Percentiles rank a stretch among this genome's conserved stretches.
These are phyloP conservation scores for Notodonta ziczac DNA, from an alignment of 2,888 invertebrate genomes.

Conservation along the genomic window DNA sequence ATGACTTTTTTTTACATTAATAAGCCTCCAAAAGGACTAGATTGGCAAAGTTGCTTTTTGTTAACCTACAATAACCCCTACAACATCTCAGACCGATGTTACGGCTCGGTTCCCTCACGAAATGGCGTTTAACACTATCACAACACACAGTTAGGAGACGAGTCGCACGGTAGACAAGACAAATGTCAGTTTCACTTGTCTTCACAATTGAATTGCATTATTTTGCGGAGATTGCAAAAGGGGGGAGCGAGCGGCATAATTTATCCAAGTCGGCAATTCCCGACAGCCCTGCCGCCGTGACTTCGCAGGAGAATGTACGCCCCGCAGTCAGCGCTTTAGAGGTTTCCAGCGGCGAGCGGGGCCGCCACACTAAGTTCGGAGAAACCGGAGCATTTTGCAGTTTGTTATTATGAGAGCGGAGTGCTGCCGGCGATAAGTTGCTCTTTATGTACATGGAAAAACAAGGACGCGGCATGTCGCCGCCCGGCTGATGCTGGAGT, in stretches of 20 bases:
- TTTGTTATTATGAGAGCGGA: conserved; percentile 76
- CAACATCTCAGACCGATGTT: background rate
- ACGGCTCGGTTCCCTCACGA: background rate
- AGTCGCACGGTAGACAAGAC: conserved; percentile 64
- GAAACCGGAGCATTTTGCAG: conserved; percentile 80
- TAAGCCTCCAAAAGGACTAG: no score
- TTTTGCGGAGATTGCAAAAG: conserved; percentile 75
- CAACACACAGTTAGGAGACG: conserved; percentile 41
- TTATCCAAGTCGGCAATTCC: conserved; percentile 76
- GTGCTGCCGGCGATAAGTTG: conserved; percentile 67
- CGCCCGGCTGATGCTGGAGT: conserved; percentile 40
- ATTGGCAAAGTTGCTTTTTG: no score
- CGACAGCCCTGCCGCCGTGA: conserved; percentile 74
- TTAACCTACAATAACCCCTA: background rate
- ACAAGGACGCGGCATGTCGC: conserved; percentile 51
- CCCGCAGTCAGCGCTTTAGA: conserved; percentile 78
- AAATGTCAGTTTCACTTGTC: conserved; percentile 67
- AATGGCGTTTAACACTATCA: conserved; percentile 23
- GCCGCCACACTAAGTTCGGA: conserved; percentile 72
- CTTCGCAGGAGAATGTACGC: conserved; percentile 72
- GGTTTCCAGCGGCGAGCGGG: conserved; percentile 69
- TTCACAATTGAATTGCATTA: conserved; percentile 75
- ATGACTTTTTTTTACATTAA: no score
- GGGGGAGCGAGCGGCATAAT: conserved; percentile 74
- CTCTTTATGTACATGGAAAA: conserved; percentile 67